Evolutionary conservation across 2,113 vertebrate genomes (phyloP), one percentile per base, ranked within the genome.

Genomic region (Nothocercus julius): DNA sequence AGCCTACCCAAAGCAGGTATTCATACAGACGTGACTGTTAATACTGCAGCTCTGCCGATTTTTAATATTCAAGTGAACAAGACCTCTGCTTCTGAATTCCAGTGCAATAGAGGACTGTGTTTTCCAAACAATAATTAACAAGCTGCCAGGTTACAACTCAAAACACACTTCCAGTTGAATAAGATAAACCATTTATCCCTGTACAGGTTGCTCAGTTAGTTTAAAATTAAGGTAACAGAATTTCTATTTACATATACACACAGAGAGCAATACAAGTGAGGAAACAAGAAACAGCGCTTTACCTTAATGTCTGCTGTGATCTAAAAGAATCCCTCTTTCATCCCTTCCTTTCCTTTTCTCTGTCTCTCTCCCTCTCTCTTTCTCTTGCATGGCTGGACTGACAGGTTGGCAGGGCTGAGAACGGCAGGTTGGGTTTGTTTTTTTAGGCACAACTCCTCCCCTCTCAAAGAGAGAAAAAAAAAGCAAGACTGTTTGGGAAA

Each of bases 351-450:
- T 63, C 90, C 36, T 90, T 95, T 21, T 27, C 90, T 93, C 89
- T 91, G 89, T 75, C 94, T 96, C 80, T 87, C 94, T 92, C 85
- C 73, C 76, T 95, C 73, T 58, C 54, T 79, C 96, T 90, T 80
- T 58, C 54, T 79, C 96, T 92, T 85, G 96, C 92, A 92, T 95
- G 96, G 96, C 96, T 96, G 94, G 96, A 96, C 95, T 97, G 96
- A 97, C 96, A 97, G 95, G 96, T 95, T 97, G 96, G 95, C 96
- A 97, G 81, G 32, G 86, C 86, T 95, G 77, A 97, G 92, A 89
- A 95, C 42, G 83, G 96, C 96, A 97, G 96, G 96, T 97, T 97
- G 92, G 96, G 96, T 97, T 96, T 97, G 95, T 93, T 96, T 97
- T 97, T 94, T 95, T 96, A 97, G 96, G 90, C 94, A 89, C 95